phyloP scores from a whole-genome alignment of 23 tunicate genomes.

The Trididemnum nubilum region DNA sequence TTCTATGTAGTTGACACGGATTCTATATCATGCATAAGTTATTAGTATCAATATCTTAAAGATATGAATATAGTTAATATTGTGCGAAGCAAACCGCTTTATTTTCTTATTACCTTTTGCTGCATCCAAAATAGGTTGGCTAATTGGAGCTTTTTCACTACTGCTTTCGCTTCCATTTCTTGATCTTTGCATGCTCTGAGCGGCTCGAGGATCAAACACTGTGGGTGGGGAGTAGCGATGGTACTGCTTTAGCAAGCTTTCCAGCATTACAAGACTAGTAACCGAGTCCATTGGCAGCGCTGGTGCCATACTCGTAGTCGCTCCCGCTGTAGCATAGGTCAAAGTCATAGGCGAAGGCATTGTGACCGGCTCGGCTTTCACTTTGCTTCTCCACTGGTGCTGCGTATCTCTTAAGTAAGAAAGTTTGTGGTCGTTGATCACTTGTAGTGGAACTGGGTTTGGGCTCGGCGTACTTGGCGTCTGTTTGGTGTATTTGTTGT shows the following conservation, averaged over 20 bases:
- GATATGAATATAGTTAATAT: no score
- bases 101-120: slow-evolving; percentile 31
- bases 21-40: no score
- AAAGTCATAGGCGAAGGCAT: slow-evolving; percentile 31
- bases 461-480: background rate
- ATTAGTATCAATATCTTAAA: no score
- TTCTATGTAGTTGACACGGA: no score
- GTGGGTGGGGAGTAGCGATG: slow-evolving; percentile 32
- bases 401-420: background rate
- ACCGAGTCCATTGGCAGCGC: background rate
- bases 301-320: slow-evolving; percentile 4
- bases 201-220: slow-evolving; percentile 4
- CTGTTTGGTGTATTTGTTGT: slow-evolving; percentile 5
- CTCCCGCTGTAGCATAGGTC: background rate
- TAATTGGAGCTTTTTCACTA: slow-evolving; percentile 5
- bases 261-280: slow-evolving; percentile 43
- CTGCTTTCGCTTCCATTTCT: slow-evolving; percentile 30
- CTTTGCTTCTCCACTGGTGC: slow-evolving; percentile 10
- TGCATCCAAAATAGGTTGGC: slow-evolving; percentile 16
- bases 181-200: background rate
- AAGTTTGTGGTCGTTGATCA: background rate
- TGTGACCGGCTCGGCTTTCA: background rate
- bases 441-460: background rate
- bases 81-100: no score
- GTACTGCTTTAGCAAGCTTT: slow-evolving; percentile 36